A percentile compares a stretch with the other conserved stretches of the same genome.
phyloP scores from a whole-genome alignment of 2,797 vertebrate species.

The Sternotherus odoratus region DNA sequence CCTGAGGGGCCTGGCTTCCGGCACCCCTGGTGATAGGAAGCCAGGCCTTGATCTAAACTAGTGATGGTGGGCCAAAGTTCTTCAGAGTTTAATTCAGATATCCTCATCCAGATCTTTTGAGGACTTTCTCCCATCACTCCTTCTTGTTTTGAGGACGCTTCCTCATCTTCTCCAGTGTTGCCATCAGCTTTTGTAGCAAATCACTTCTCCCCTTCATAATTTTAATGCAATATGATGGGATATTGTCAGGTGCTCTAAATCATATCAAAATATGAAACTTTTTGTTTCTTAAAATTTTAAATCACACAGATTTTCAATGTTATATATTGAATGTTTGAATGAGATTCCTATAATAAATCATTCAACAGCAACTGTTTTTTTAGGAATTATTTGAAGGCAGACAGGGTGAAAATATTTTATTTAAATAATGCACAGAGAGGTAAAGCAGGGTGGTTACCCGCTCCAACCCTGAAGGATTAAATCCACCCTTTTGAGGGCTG shows the following conservation, averaged over 20 bases:
- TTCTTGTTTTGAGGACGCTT: not conserved
- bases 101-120: not conserved
- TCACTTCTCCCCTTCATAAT: slow-evolving; percentile 5
- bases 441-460: too few relatives aligned
- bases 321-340: not conserved
- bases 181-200: not conserved
- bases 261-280: not conserved
- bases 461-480: too few relatives aligned
- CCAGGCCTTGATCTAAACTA: not conserved
- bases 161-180: not conserved
- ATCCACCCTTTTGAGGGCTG: too few relatives aligned
- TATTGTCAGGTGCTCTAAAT: slow-evolving; percentile 10
- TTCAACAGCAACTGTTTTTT: not conserved
- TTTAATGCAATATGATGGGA: not conserved
- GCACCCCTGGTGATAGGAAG: too few relatives aligned
- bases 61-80: not conserved
- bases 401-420: not conserved
- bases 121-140: not conserved
- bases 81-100: not conserved
- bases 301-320: too few relatives aligned
- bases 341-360: not conserved
- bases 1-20: too few relatives aligned
- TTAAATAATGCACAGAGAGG: not conserved
- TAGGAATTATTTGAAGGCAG: slow-evolving; percentile 26
- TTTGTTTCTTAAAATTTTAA: slow-evolving; percentile 48